Evolutionary conservation across 2,888 invertebrate species (phyloP).

Genomic region (Pseudococcus viburni): DNA sequence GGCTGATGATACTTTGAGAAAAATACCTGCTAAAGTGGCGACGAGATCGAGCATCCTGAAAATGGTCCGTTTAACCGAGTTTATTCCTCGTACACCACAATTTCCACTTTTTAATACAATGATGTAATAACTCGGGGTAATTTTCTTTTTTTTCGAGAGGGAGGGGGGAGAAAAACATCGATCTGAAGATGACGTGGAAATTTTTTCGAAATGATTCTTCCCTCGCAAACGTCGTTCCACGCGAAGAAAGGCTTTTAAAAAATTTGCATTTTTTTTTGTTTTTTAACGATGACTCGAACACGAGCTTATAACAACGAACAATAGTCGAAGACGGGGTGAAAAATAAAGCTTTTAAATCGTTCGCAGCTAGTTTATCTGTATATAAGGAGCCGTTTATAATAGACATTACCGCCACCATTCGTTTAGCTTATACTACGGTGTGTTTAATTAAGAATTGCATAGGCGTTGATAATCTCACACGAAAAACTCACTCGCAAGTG

Average conservation of each 20-base stretch:
- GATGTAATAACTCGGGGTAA: slow-evolving; percentile 9
- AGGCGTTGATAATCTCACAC: slow-evolving; percentile 32
- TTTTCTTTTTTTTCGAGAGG: not conserved
- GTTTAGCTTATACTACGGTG: slow-evolving; percentile 1
- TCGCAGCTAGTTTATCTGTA: not conserved
- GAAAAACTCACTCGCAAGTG: slow-evolving; percentile 13
- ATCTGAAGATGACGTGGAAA: not conserved
- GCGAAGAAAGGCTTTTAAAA: not conserved
- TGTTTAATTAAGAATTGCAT: slow-evolving; percentile 43
- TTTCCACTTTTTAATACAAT: slow-evolving; percentile 16
- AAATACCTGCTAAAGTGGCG: not conserved
- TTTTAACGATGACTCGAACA: slow-evolving; percentile 3
- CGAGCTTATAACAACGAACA: not conserved
- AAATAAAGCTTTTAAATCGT: slow-evolving; percentile 16
- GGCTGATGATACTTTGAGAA: not conserved
- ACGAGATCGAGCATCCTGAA: not conserved
- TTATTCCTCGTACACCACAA: not conserved
- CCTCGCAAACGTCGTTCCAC: not conserved
- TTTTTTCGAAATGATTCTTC: not conserved
- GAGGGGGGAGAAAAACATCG: not conserved
- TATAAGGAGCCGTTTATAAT: slow-evolving; percentile 13
- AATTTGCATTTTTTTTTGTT: slow-evolving; percentile 16
- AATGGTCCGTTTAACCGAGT: not conserved
- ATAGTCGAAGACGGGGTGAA: not conserved
- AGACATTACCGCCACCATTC: slow-evolving; percentile 21